These are phyloP conservation scores for Oryzias javanicus DNA, from an alignment of 2,113 vertebrate species.

Conservation along the genomic window DNA sequence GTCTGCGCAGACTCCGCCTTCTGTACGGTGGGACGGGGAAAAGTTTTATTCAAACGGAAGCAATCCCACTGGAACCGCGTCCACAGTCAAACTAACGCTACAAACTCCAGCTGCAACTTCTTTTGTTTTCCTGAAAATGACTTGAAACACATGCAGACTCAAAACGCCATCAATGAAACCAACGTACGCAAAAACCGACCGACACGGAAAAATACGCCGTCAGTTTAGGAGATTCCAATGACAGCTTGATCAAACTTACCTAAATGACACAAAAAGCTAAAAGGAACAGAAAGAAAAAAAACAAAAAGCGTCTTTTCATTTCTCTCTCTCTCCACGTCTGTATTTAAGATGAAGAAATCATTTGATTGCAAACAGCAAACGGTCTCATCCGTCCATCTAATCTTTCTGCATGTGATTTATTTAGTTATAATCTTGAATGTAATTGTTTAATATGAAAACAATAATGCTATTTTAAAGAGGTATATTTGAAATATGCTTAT, in stretches of 20 bases:
- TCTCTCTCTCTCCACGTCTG: constrained; percentile 37
- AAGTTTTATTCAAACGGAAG: not conserved
- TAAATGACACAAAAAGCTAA: constrained; percentile 33
- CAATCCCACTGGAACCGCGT: constrained; percentile 27
- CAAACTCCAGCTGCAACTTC: constrained; percentile 57
- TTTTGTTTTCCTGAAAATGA: constrained; percentile 69
- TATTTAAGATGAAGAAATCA: constrained; percentile 43
- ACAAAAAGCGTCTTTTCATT: constrained; percentile 36
- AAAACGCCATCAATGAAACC: constrained; percentile 31
- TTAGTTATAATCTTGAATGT: constrained; percentile 86
- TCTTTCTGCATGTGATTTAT: constrained; percentile 90
- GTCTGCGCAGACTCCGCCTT: too few species aligned
- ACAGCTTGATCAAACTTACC: constrained; percentile 26
- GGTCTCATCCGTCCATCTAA: constrained; percentile 80
- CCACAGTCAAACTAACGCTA: constrained; percentile 29
- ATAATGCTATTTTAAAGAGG: constrained; percentile 76
- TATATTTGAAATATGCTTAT: constrained; percentile 79
- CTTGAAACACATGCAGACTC: constrained; percentile 72
- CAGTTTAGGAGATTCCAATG: constrained; percentile 47
- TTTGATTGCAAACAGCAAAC: constrained; percentile 48
- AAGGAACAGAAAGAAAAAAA: constrained; percentile 38
- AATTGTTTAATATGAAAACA: constrained; percentile 82
- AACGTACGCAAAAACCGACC: constrained; percentile 35
- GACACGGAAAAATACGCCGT: constrained; percentile 15
- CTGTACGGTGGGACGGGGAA: too few species aligned